phyloP scores from a whole-genome alignment of 2,797 vertebrate species.

The Sebastes nivosus region DNA sequence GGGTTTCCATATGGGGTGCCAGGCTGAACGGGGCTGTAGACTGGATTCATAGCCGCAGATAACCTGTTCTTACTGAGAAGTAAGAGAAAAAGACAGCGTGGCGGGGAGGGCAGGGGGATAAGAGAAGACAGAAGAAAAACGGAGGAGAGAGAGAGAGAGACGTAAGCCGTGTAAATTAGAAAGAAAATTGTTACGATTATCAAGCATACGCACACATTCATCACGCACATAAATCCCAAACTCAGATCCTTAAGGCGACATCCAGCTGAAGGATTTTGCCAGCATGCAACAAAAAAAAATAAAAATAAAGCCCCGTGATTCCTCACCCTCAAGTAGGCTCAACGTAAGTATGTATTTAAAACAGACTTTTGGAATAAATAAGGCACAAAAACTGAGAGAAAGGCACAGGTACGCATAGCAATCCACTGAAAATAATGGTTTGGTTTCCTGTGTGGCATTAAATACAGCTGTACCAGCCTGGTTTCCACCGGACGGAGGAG shows the following conservation, averaged over 20 bases:
- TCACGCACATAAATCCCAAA: constrained; percentile 41
- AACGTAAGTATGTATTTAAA: constrained; percentile 33
- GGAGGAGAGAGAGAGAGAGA: constrained; percentile 27
- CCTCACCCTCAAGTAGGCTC: constrained; percentile 40
- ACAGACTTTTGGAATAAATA: constrained; percentile 13
- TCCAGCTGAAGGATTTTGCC: constrained; percentile 48
- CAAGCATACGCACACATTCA: constrained; percentile 14
- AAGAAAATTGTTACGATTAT: constrained; percentile 45
- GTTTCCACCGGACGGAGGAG: background rate
- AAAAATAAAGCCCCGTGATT: constrained; percentile 29
- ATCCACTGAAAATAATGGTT: constrained; percentile 24
- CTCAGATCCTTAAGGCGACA: constrained; percentile 38
- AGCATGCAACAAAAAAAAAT: constrained; percentile 23
- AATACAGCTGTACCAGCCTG: background rate
- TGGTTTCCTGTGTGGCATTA: constrained; percentile 21
- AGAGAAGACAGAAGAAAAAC: constrained; percentile 30
- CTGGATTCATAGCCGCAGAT: constrained; percentile 97
- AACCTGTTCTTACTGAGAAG: constrained; percentile 86
- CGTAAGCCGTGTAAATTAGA: constrained; percentile 39
- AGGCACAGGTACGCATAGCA: constrained; percentile 32
- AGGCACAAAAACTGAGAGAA: constrained; percentile 18
- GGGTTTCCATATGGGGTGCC: constrained; percentile 97
- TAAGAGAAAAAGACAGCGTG: constrained; percentile 29
- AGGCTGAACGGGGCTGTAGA: constrained; percentile 98
- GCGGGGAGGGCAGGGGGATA: constrained; percentile 13